Evolutionary conservation across 2,888 invertebrate species (phyloP).

Genomic region (Euspilapteryx auroguttella): DNA sequence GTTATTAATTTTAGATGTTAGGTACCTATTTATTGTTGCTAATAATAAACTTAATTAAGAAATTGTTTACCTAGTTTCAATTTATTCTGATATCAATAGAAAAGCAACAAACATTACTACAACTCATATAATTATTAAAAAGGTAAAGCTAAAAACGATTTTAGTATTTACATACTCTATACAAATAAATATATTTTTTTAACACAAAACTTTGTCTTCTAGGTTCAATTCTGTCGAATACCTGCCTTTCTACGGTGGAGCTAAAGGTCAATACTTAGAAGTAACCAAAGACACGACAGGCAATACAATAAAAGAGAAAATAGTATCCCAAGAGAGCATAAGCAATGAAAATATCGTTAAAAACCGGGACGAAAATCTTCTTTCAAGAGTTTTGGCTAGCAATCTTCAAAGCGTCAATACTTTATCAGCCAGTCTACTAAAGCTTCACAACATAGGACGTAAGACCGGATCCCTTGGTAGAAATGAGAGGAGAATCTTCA

Average conservation of each 20-base stretch:
- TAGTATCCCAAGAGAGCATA: slow-evolving; percentile 43
- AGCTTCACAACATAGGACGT: slow-evolving; percentile 64
- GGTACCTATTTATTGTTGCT: no score
- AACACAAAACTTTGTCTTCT: no score
- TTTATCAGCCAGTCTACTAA: slow-evolving; percentile 59
- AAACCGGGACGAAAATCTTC: slow-evolving; percentile 33
- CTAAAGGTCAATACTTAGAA: slow-evolving; percentile 69
- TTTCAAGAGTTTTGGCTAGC: slow-evolving; percentile 42
- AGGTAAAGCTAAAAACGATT: no score
- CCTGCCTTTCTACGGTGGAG: slow-evolving; percentile 73
- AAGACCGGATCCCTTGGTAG: slow-evolving; percentile 55
- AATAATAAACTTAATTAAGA: no score
- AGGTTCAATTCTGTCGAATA: slow-evolving; percentile 34
- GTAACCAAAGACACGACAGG: slow-evolving; percentile 58
- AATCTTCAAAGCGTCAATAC: slow-evolving; percentile 62
- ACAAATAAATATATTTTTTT: no score
- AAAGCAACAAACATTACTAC: no score
- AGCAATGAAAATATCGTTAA: slow-evolving; percentile 38
- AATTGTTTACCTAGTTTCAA: no score
- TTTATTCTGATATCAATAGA: no score
- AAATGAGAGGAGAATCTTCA: slow-evolving; percentile 59
- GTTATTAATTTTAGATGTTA: no score
- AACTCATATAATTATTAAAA: no score
- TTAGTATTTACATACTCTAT: no score
- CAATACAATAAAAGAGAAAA: slow-evolving; percentile 42